phyloP scores from a whole-genome alignment of 2,888 invertebrate species.

The Nomada fucata region DNA sequence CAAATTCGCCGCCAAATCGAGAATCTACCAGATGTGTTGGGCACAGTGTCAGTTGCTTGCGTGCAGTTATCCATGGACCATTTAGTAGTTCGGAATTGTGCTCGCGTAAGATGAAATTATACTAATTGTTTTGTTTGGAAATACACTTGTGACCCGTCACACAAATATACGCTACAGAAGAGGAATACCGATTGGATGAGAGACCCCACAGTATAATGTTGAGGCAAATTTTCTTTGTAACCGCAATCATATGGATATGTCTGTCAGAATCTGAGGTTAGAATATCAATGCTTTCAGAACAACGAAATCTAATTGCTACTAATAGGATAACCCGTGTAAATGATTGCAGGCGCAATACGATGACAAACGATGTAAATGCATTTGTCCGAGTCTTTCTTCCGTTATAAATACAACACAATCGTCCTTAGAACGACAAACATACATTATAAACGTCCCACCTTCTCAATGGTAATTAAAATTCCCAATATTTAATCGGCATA shows the following conservation, averaged over 20 bases:
- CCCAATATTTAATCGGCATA: slow-evolving; percentile 40
- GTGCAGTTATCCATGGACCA: slow-evolving; percentile 6
- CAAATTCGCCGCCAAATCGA: too few species aligned
- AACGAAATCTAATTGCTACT: slow-evolving; percentile 1
- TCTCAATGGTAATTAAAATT: slow-evolving; percentile 89
- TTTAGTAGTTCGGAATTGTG: slow-evolving; percentile 18
- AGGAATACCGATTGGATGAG: slow-evolving; percentile 41
- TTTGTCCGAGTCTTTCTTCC: slow-evolving; percentile 92
- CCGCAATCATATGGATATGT: slow-evolving; percentile 54
- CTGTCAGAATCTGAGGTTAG: slow-evolving; percentile 72
- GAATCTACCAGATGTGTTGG: background rate
- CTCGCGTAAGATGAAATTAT: background rate
- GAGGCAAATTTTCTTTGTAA: slow-evolving; percentile 54
- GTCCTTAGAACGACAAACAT: slow-evolving; percentile 89
- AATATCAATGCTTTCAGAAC: background rate
- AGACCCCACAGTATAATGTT: slow-evolving; percentile 62
- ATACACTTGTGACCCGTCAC: background rate
- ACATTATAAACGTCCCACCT: slow-evolving; percentile 92
- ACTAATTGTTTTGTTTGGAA: slow-evolving; percentile 23
- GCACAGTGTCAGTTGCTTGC: too few species aligned
- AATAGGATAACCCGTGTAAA: slow-evolving; percentile 10
- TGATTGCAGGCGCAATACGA: slow-evolving; percentile 89
- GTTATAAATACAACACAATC: slow-evolving; percentile 88
- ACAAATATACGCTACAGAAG: background rate
- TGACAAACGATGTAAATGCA: slow-evolving; percentile 94